These are phyloP conservation scores for Gavialis gangeticus DNA, from an alignment of 2,113 vertebrate species.

Conservation along the genomic window DNA sequence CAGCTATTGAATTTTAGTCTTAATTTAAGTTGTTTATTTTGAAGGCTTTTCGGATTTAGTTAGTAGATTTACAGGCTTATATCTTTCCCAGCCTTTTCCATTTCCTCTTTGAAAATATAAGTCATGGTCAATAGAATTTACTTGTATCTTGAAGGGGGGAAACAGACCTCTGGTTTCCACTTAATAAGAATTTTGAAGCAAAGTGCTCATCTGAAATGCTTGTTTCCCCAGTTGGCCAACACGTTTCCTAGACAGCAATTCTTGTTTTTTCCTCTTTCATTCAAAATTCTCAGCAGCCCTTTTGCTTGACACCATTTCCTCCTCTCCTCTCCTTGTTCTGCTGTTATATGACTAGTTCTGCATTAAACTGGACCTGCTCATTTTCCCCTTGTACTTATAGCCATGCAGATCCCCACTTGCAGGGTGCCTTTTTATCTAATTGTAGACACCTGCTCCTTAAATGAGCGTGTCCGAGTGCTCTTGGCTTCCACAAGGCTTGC, in stretches of 20 bases:
- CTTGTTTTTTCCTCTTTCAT: neutral
- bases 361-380: neutral
- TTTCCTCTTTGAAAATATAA: neutral
- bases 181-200: neutral
- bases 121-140: neutral
- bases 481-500: conserved; percentile 10
- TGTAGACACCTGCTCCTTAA: neutral
- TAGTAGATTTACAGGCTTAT: neutral
- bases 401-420: neutral
- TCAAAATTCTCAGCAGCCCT: neutral
- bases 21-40: neutral
- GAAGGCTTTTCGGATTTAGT: neutral
- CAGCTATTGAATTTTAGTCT: neutral
- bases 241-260: neutral
- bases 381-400: neutral
- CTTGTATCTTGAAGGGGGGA: neutral
- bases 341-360: neutral
- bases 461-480: neutral
- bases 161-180: neutral
- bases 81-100: neutral
- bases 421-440: neutral
- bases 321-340: neutral
- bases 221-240: neutral
- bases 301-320: neutral
- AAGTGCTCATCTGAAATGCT: neutral